Evolutionary conservation across 1,140 invertebrate genomes (phyloP), one percentile per base, ranked within the genome.

Genomic region (Meloidogyne chitwoodi): DNA sequence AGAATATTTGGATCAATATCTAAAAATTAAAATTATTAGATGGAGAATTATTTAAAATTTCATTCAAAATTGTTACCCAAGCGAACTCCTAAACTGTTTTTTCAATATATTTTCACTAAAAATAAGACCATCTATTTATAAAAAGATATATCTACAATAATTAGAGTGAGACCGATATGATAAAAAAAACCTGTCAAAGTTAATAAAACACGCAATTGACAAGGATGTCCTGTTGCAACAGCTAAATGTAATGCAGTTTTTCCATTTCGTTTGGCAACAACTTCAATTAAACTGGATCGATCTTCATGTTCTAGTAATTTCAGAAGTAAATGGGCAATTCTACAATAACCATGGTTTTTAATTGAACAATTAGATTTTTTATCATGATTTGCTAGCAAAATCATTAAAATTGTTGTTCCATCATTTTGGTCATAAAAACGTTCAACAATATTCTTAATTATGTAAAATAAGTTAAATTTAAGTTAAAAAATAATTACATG

Each of bases 231-330:
- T 19, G 62, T 77, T 12, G 75, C 64, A 3, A 76, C 63, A 22
- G 76, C 76, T 10, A 75, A 64, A 66, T 77, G 76, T 38, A 77
- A 38, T 16, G 75, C 76, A 41, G 68, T 77, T 41, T 77, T 77
- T 34, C 75, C 72, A 34, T 38, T 44, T 63, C 22, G n/a, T 26
- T 48, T 74, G 2, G 76, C 38, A 69, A 62, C n/a, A 66, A 77
- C 56, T 68, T 75, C 27, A 31, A 77, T 74, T 44, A 77, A 41
- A 62, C 38, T 78, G 5, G 34, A 24, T n/a, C 48, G 19, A 12
- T 77, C 64, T 27, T 68, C 41, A 14, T 24, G 10, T 44, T 1
- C 12, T 11, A 77, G 66, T 14, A 61, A 62, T n/a, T 77, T 75
- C 61, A 77, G 19, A 64, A 77, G 2, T 38, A 77, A 44, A 34